Conservation (phyloP, 1,140 invertebrate species). For the Pogonomyrmex californicus region DNA sequence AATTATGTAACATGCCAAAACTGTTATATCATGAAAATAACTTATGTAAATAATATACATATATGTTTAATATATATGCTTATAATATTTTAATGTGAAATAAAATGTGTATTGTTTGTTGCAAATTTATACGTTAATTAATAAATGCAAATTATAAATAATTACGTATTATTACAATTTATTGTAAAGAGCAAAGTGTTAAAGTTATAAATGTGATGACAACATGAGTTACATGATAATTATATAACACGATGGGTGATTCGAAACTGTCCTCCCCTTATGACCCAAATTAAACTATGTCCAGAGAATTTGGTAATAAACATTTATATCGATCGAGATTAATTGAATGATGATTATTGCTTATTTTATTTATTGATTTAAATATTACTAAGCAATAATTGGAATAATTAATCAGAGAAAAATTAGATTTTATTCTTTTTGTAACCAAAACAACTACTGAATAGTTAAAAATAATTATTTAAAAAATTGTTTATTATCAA, state of each 20-base stretch:
- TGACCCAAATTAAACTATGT: conserved; percentile 13
- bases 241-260: neutral
- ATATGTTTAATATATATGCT: neutral
- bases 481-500: neutral
- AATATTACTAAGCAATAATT: neutral
- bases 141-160: neutral
- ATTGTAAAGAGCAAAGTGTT: neutral
- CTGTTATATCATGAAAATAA: neutral
- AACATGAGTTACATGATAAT: conserved; percentile 6
- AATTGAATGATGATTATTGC: conserved; percentile 7
- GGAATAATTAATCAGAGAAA: neutral
- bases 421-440: neutral
- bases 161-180: conserved; percentile 20
- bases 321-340: neutral
- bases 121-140: neutral
- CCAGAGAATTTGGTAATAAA: neutral
- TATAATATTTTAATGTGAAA: neutral
- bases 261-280: neutral
- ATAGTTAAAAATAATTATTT: neutral
- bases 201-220: neutral
- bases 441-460: neutral
- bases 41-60: neutral
- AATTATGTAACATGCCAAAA: neutral
- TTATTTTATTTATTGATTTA: neutral
- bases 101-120: neutral